These are phyloP conservation scores for Pycnomerus fuliginosus DNA, from an alignment of 2,888 invertebrate species.

Conservation along the genomic window DNA sequence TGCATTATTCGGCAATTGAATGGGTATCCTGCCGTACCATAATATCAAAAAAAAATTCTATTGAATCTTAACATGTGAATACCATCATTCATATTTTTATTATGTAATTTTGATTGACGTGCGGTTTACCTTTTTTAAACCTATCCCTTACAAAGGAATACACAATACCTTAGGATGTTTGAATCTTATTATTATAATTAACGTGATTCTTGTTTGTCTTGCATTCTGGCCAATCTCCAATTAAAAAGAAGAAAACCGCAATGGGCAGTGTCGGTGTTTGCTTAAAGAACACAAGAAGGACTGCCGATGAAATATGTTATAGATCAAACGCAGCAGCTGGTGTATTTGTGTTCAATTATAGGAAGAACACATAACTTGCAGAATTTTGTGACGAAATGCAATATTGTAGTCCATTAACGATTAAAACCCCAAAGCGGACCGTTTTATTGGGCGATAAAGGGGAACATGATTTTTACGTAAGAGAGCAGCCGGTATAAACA, in stretches of 20 bases:
- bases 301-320: slow-evolving; percentile 27
- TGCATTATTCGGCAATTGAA: slow-evolving; percentile 7
- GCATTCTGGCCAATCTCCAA: slow-evolving; percentile 33
- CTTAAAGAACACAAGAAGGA: slow-evolving; percentile 2
- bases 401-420: slow-evolving; percentile 4
- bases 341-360: no score
- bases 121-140: slow-evolving; percentile 11
- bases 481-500: slow-evolving; percentile 18
- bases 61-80: no score
- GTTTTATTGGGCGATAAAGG: slow-evolving; percentile 15
- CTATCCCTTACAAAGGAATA: slow-evolving; percentile 11
- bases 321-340: slow-evolving; percentile 28
- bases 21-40: slow-evolving; percentile 11
- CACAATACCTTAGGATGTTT: slow-evolving; percentile 13
- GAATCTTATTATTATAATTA: slow-evolving; percentile 40
- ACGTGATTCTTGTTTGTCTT: slow-evolving; percentile 33
- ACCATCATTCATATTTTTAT: slow-evolving; percentile 14
- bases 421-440: not conserved
- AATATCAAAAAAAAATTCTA: slow-evolving; percentile 2
- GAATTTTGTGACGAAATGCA: slow-evolving; percentile 8
- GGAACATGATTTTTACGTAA: slow-evolving; percentile 14
- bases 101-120: slow-evolving; percentile 13
- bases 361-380: slow-evolving; percentile 4
- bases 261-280: no score
- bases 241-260: slow-evolving; percentile 23